These are phyloP conservation scores for Camptogramma bilineatum DNA, from an alignment of 2,888 invertebrate species.

Conservation along the genomic window DNA sequence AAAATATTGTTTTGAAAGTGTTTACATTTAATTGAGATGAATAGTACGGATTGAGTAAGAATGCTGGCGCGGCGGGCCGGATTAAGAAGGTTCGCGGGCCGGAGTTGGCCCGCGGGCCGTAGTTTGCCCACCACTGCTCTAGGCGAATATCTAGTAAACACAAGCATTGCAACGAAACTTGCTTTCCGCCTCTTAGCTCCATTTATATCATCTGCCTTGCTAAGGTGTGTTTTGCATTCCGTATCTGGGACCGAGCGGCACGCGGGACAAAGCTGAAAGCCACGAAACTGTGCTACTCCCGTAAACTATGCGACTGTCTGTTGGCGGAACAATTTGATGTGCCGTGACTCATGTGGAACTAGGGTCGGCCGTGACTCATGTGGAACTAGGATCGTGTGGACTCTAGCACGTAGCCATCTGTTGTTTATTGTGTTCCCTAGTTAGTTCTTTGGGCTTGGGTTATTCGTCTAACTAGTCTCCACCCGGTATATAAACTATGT, in stretches of 20 bases:
- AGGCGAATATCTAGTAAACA: background rate
- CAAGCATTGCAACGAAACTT: background rate
- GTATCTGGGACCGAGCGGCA: conserved; percentile 16
- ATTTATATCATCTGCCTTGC: background rate
- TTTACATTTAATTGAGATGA: too few species aligned
- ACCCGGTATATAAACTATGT: background rate
- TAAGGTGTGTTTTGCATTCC: conserved; percentile 7
- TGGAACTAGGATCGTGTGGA: conserved; percentile 1
- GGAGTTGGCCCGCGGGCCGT: too few species aligned
- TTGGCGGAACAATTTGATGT: conserved; percentile 19
- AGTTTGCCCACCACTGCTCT: too few species aligned
- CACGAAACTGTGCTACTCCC: conserved; percentile 11
- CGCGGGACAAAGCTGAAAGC: conserved; percentile 21
- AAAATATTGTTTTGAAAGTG: too few species aligned
- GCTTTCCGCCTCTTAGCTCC: background rate
- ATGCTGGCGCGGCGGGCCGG: too few species aligned
- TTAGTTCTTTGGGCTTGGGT: background rate
- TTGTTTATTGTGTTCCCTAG: conserved; percentile 9
- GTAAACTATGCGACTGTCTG: conserved; percentile 20
- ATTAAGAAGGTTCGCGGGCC: too few species aligned
- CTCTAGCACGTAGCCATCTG: conserved; percentile 4
- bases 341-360: conserved; percentile 9
- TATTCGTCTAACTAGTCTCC: background rate
- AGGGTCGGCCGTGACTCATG: conserved; percentile 5
- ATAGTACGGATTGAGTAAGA: too few species aligned